Base-by-base conservation (phyloP, 2,888 invertebrate genomes). In the Agrilus cyanescens region DNA sequence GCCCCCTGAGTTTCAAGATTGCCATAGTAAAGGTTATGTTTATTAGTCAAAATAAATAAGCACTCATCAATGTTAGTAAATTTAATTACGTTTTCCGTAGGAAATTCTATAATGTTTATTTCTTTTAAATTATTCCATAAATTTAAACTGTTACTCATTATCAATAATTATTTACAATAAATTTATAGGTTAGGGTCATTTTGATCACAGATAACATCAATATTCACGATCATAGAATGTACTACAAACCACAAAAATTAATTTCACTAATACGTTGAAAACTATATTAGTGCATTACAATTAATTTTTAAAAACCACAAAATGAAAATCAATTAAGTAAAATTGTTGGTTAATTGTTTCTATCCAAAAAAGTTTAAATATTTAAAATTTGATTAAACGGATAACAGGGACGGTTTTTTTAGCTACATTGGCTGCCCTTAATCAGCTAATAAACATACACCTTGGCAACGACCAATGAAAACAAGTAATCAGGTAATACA, bases 31-130 rank as follows among this genome's bases (percentile, higher is more conserved):
- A 74, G 52, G 49, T 58, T 59, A 47, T 61, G 59, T 37, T 60
- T 62, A 33, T 61, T 61, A 12, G 72, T 71, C 46, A 66, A 57
- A 40, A 71, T 49, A 54, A 69, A 72, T 45, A 74, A 51, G 46
- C 66, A 61, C 52, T 69, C 64, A 32, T 64, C 62, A 32, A 72
- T 61, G 50, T 63, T 64, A 48, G 66, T 64, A 45, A 73, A 53
- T 57, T 70, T 73, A 43, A 58, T 60, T 30, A 72, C 58, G 42
- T 49, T 53, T 45, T 61, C 62, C 18, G 45, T 49, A 35, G 58
- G 46, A 31, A 59, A 55, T 31, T 63, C 65, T 46, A 57, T 58
- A 15, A 61, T 20, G 36, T 54, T 50, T n/a, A 63, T 45, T 38
- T 45, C 53, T 42, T 53, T 52, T 41, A 54, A 57, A n/a, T 55